Evolutionary conservation across 2,113 vertebrate species (phyloP).

Genomic region (Heterotilapia buettikoferi): DNA sequence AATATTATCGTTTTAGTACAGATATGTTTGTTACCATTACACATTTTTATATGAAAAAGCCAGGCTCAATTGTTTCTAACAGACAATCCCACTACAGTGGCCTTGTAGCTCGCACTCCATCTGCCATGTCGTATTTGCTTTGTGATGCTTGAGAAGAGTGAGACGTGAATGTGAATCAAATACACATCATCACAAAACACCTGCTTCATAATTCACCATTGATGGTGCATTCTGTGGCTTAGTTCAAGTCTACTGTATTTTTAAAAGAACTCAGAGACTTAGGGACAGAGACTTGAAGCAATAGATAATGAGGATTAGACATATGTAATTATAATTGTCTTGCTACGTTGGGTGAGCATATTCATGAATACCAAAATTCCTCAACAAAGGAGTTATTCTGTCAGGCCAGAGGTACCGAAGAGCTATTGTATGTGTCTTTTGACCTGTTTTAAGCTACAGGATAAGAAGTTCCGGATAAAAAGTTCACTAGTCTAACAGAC

Average conservation of each 20-base stretch:
- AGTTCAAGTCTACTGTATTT: not conserved
- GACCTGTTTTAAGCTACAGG: not conserved
- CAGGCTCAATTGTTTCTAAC: not conserved
- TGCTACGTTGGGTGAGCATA: conserved; percentile 45
- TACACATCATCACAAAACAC: conserved; percentile 29
- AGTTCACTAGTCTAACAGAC: not conserved
- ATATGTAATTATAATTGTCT: conserved; percentile 54
- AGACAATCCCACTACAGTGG: not conserved
- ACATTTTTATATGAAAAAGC: not conserved
- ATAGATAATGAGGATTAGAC: conserved; percentile 55
- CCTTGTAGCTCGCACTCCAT: not conserved
- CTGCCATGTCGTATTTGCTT: not conserved
- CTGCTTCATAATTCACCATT: conserved; percentile 25
- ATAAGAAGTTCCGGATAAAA: not conserved
- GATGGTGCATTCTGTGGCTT: conserved; percentile 2
- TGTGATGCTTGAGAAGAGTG: not conserved
- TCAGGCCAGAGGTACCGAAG: not conserved
- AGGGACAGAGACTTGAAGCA: conserved; percentile 25
- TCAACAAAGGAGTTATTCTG: conserved; percentile 24
- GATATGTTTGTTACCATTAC: not conserved
- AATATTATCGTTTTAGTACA: not conserved
- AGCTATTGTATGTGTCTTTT: not conserved
- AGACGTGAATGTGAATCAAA: conserved; percentile 24
- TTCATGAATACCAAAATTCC: conserved; percentile 49
- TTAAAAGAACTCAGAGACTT: not conserved